These are phyloP conservation scores for Heteropelma amictum DNA, from an alignment of 2,888 invertebrate species.

Conservation along the genomic window DNA sequence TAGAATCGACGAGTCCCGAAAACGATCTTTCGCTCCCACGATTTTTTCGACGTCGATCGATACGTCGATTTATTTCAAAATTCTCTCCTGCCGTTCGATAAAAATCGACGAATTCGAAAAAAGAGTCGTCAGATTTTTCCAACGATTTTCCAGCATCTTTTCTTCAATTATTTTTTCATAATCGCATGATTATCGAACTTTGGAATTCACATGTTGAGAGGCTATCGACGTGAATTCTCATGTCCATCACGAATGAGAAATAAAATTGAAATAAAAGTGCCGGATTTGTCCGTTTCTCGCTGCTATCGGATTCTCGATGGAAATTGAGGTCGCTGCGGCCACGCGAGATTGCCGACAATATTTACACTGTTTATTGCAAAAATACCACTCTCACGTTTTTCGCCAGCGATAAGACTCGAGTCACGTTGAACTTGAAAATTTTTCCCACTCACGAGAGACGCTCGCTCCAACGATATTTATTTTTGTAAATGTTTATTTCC, in stretches of 20 bases:
- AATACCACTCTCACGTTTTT: slow-evolving; percentile 21
- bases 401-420: background rate
- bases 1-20: no score
- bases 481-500: background rate
- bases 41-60: no score
- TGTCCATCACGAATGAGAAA: background rate
- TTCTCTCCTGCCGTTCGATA: no score
- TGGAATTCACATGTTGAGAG: slow-evolving; percentile 12
- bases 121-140: background rate
- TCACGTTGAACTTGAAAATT: slow-evolving; percentile 38
- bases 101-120: background rate
- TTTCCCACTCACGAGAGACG: slow-evolving; percentile 3
- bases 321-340: slow-evolving; percentile 21
- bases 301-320: background rate
- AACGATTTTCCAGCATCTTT: no score
- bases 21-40: no score
- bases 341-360: background rate
- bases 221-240: slow-evolving; percentile 24
- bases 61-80: no score
- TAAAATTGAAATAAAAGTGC: background rate
- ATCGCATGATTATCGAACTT: background rate
- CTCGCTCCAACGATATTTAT: background rate
- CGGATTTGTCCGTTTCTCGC: background rate
- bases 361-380: background rate
- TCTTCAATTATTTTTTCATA: background rate